Base-by-base conservation (phyloP, 92 coral and sea anemone species). In the Palythoa heliodiscus region DNA sequence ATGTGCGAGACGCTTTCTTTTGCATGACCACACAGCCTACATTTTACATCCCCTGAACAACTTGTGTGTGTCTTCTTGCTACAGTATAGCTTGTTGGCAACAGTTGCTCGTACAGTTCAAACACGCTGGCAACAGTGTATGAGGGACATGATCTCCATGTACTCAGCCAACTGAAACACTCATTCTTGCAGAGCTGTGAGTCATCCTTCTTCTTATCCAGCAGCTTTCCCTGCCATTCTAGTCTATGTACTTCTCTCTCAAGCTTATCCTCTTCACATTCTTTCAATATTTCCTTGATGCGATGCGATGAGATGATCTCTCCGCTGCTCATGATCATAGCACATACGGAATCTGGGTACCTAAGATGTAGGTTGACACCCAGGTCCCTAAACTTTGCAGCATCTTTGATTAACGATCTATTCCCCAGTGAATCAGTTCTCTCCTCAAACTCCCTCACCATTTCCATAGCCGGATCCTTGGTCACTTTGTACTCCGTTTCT, bases 151-250 rank as follows among this genome's bases (percentile, higher is more conserved):
- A 63, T 15, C 50, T 79, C 84, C 84, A 79, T 43, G 48, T 43
- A 43, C 48, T 54, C 71, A 79, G 75, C 84, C 84, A 79, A 55
- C 84, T 54, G 84, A 79, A 79, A 79, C 84, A 37, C 61, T 55
- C 52, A 63, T 60, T 71, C 76, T 16, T 69, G 64, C 20, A 29
- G n/a, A 82, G 38, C 38, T 68, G 40, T n/a, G 50, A 55, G 60
- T 69, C 86, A 35, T 82, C 86, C 76, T 35, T 20, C 72, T 76
- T 82, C 47, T 38, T 76, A 40, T 43, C 50, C 57, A 82, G 74
- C 47, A 69, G n/a, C 86, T 82, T 82, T 57, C 86, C 86, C 74
- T 68, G 86, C 77, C 86, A 82, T 14, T 69, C 61, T 69, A 67
- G 64, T 38, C 58, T 73, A 79, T n/a, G 67, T 37, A 43, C 54